These are phyloP conservation scores for Gambusia holbrooki DNA, from an alignment of 2,113 vertebrate species.

Conservation along the genomic window DNA sequence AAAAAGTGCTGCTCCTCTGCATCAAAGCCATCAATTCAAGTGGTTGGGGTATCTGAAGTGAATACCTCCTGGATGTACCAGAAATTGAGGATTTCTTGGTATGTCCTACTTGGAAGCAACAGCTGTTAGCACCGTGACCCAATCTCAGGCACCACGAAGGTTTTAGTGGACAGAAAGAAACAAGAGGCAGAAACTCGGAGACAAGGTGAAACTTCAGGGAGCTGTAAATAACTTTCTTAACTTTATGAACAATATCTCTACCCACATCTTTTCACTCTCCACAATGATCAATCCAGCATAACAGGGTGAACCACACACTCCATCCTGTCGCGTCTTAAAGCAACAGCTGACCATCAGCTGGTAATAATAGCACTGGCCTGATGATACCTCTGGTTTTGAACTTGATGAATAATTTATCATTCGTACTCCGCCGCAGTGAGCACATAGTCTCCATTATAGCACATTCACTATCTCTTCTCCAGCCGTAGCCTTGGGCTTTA, in stretches of 20 bases:
- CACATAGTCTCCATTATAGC: slow-evolving; percentile 60
- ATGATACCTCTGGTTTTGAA: slow-evolving; percentile 63
- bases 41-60: too few species aligned
- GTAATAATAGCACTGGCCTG: slow-evolving; percentile 52
- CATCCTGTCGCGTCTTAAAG: not conserved
- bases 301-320: slow-evolving; percentile 6
- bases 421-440: slow-evolving; percentile 55
- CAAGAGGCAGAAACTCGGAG: not conserved
- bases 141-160: not conserved
- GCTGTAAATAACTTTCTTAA: slow-evolving; percentile 22
- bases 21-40: too few species aligned
- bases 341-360: slow-evolving; percentile 55
- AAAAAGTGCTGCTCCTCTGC: too few species aligned
- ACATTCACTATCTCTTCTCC: slow-evolving; percentile 57
- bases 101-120: not conserved
- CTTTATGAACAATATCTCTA: slow-evolving; percentile 27
- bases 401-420: slow-evolving; percentile 76
- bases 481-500: slow-evolving; percentile 52
- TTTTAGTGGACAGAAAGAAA: not conserved
- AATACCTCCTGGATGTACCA: too few species aligned
- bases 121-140: not conserved
- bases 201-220: slow-evolving; percentile 9
- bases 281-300: slow-evolving; percentile 22
- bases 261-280: slow-evolving; percentile 31
- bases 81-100: too few species aligned